Base-by-base conservation (phyloP, 2,888 invertebrate species). In the Volucella inflata region DNA sequence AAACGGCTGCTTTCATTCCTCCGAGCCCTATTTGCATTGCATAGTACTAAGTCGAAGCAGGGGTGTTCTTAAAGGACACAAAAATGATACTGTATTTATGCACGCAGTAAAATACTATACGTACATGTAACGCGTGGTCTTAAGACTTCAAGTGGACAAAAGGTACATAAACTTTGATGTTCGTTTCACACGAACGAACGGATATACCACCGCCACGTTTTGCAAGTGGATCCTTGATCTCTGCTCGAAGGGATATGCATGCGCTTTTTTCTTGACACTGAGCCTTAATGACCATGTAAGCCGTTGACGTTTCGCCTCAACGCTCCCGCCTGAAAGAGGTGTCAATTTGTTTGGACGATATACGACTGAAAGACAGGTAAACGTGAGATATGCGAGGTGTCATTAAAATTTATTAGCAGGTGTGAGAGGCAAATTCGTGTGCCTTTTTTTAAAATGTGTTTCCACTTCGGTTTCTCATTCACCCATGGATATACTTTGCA, bases 121-220 rank as follows among this genome's bases (percentile, higher is more conserved):
- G 16, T 72, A 44, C 59, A 62, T 48, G 53, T 14, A 55, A 1
- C 30, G 14, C 42, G 68, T 42, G 64, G 78, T 79, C 74, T 74
- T 79, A 59, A 79, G 68, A 68, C 59, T 44, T 70, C 51, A 74
- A 79, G 83, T 79, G 68, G 50, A 42, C 64, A 70, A 14, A 59
- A 12, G 57, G 70, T 57, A 57, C 62, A 64, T 59, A 40, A 65
- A 38, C 81, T 75, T 84, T 84, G 74, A 79, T 84, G 83, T 79
- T 70, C 55, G 11, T 12, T 65, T 57, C 14, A 53, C 50, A 84
- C 65, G 83, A 70, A 84, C 42, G 59, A 51, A 74, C 40, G 42
- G 42, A 42, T 55, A 14, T 36, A 44, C 8, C 1, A 38, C 40
- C 17, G 17, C 36, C 30, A 30, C 30, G 6, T 30, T 30, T 30